Percentiles rank a stretch among this genome's conserved stretches.
phyloP scores from a whole-genome alignment of 1,140 invertebrate genomes.

The Ooceraea biroi region DNA sequence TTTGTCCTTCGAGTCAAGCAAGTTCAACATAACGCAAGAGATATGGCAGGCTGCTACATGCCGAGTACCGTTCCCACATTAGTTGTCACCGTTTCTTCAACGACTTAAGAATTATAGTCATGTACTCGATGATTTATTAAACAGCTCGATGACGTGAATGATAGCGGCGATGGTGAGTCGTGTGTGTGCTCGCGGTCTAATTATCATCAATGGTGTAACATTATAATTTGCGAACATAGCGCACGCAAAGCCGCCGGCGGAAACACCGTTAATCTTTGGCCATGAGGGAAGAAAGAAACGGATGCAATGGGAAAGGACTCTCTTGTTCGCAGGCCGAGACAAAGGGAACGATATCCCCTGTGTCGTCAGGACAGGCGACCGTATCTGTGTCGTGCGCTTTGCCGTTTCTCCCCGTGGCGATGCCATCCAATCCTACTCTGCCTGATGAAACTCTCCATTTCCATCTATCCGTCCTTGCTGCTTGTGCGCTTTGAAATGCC shows the following conservation, averaged over 20 bases:
- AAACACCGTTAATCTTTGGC: slow-evolving; percentile 26
- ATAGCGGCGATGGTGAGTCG: neutral
- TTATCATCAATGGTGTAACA: neutral
- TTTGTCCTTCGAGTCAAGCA: neutral
- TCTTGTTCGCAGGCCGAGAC: slow-evolving; percentile 60
- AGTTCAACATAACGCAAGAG: neutral
- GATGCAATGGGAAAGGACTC: slow-evolving; percentile 25
- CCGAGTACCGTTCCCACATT: neutral
- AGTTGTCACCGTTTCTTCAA: neutral
- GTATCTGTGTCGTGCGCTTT: neutral
- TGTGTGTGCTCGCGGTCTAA: neutral
- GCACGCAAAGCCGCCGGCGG: neutral
- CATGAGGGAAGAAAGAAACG: neutral
- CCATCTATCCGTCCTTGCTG: slow-evolving; percentile 57
- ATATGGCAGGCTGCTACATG: neutral
- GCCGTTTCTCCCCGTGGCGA: slow-evolving; percentile 4
- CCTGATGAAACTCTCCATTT: slow-evolving; percentile 79
- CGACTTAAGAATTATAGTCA: neutral
- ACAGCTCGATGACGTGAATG: neutral
- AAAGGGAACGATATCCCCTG: slow-evolving; percentile 69
- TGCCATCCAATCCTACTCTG: slow-evolving; percentile 75
- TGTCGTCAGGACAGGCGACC: slow-evolving; percentile 32
- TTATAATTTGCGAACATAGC: neutral
- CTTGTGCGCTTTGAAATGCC: slow-evolving; percentile 16
- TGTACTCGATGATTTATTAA: slow-evolving; percentile 28